These are phyloP conservation scores for Atherix ibis DNA, from an alignment of 2,888 invertebrate genomes.

Conservation along the genomic window DNA sequence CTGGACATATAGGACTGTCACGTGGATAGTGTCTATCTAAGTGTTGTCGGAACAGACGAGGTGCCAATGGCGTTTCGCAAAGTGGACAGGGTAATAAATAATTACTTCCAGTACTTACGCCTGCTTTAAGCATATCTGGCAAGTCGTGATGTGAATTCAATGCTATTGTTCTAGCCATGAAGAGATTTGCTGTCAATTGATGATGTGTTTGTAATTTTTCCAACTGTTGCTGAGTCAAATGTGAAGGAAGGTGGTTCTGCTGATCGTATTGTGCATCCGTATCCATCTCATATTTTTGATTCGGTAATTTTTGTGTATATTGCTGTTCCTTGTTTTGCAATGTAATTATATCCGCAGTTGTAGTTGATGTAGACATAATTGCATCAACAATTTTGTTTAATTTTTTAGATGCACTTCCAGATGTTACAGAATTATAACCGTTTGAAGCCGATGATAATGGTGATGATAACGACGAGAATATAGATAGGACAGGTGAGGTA, in stretches of 20 bases:
- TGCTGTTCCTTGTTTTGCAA: conserved; percentile 21
- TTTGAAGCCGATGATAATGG: conserved; percentile 25
- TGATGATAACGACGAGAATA: conserved; percentile 22
- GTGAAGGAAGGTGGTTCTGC: conserved; percentile 4
- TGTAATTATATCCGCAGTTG: conserved; percentile 12
- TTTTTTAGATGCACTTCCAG: too few species aligned
- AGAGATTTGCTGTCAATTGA: conserved; percentile 31
- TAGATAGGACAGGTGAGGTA: conserved; percentile 9
- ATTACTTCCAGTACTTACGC: conserved; percentile 27
- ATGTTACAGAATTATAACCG: too few species aligned
- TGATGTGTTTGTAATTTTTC: conserved; percentile 28
- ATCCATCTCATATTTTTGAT: conserved; percentile 13
- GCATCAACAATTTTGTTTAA: conserved; percentile 5
- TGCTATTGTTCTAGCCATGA: conserved; percentile 30
- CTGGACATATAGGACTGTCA: conserved; percentile 69
- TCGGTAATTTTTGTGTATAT: conserved; percentile 25
- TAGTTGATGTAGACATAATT: conserved; percentile 9
- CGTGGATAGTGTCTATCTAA: conserved; percentile 71
- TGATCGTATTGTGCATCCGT: conserved; percentile 16
- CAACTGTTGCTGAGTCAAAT: conserved; percentile 19
- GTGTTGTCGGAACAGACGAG: conserved; percentile 54
- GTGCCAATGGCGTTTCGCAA: conserved; percentile 47
- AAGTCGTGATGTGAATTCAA: conserved; percentile 27
- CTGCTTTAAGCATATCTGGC: conserved; percentile 28
- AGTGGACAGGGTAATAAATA: conserved; percentile 50